Conservation (phyloP, 2,113 vertebrate species). For the Sardina pilchardus region DNA sequence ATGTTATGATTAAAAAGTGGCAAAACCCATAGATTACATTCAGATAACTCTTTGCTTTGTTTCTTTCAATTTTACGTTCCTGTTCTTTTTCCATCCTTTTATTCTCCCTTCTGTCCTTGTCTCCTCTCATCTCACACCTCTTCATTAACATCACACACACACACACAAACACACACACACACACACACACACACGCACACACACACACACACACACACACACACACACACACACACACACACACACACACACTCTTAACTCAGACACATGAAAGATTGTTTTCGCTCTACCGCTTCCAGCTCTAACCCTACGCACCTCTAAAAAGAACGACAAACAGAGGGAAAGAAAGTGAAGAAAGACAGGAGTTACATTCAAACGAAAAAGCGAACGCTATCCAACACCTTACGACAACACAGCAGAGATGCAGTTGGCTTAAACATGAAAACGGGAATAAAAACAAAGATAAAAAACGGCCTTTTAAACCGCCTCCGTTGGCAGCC, state of each 20-base stretch:
- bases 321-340: neutral
- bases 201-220: neutral
- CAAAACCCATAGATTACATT: too few relatives aligned
- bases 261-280: neutral
- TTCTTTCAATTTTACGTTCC: neutral
- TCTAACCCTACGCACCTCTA: neutral
- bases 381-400: neutral
- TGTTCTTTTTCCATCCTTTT: neutral
- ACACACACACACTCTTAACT: neutral
- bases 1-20: too few relatives aligned
- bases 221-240: neutral
- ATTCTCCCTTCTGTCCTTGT: neutral
- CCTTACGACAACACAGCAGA: neutral
- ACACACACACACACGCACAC: neutral
- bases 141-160: neutral
- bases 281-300: too few relatives aligned
- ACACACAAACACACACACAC: too few relatives aligned
- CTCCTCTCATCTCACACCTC: neutral
- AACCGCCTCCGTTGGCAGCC: neutral
- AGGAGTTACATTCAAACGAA: neutral
- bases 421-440: neutral
- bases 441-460: neutral
- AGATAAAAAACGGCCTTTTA: neutral
- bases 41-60: neutral
- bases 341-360: neutral